A percentile compares a stretch with the other conserved stretches of the same genome.
phyloP scores from a whole-genome alignment of 2,888 invertebrate genomes.

The Petrolisthes cinctipes region DNA sequence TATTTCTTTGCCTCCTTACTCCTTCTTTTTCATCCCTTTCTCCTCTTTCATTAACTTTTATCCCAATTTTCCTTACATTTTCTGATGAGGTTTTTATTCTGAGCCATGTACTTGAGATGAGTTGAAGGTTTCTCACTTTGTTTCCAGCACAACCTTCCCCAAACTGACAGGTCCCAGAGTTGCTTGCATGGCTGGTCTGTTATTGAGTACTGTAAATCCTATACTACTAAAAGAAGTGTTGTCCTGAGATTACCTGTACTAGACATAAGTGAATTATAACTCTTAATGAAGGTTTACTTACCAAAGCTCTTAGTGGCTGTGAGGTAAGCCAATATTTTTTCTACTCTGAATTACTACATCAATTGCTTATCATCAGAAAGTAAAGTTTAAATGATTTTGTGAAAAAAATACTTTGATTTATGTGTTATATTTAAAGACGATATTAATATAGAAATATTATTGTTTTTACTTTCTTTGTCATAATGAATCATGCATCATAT shows the following conservation, averaged over 20 bases:
- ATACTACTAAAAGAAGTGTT: conserved; percentile 16
- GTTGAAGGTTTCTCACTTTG: too few species aligned
- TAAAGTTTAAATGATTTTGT: conserved; percentile 14
- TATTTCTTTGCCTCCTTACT: too few species aligned
- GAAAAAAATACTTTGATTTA: conserved; percentile 27
- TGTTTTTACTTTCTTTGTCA: conserved; percentile 30
- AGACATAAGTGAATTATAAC: conserved; percentile 46
- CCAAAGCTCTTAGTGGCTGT: conserved; percentile 58
- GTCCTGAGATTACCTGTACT: conserved; percentile 15
- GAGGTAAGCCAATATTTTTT: conserved; percentile 57
- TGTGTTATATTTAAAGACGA: conserved; percentile 13
- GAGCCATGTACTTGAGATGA: too few species aligned
- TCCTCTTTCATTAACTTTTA: too few species aligned
- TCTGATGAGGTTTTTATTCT: too few species aligned
- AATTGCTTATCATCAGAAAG: conserved; percentile 30
- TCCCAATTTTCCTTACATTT: too few species aligned
- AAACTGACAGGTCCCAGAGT: background rate
- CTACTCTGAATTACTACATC: conserved; percentile 47
- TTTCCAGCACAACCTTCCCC: too few species aligned
- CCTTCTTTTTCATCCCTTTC: too few species aligned
- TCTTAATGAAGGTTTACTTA: conserved; percentile 59
- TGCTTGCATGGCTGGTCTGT: conserved; percentile 16
- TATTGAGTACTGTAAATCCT: conserved; percentile 7
- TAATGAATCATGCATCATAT: conserved; percentile 40
- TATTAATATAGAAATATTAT: conserved; percentile 27